Base-by-base conservation (phyloP, 92 coral and sea anemone genomes). In the Parazoanthus darwini region DNA sequence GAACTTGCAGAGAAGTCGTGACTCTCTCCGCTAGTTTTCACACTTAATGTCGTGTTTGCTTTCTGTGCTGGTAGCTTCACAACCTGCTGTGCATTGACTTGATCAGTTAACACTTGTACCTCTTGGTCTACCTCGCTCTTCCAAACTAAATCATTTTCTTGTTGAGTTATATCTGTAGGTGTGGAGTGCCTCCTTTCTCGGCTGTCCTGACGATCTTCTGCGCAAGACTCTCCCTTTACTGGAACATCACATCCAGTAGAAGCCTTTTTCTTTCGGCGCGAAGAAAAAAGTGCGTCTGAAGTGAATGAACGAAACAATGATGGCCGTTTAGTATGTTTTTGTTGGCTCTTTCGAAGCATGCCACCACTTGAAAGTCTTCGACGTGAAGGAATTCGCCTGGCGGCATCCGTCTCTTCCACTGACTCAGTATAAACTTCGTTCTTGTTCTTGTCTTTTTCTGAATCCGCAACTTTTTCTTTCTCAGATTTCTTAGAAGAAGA, bases 361-460 rank as follows among this genome's bases (percentile, higher is more conserved):
- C 87, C 87, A 22, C 87, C 87, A 26, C 87, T 71, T 22, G 87
- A 84, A 10, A 84, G 87, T 65, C 79, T 46, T 68, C 68, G 70
- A 1, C 87, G 86, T 82, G 86, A 82, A 58, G 86, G 86, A 67
- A n/a, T 43, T 68, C 18, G 87, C 43, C 46, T 48, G 43, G 78
- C 20, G 33, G 29, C 16, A 43, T 25, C 72, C 38, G 75, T 25
- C 43, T 71, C 87, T 8, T 74, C 77, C 35, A 44, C 79, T 20
- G 44, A 50, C 42, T 37, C 33, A 7, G 18, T 81, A 20, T 80
- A n/a, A 80, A 68, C 44, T 43, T 68, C 51, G 77, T n/a, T 29
- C 39, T 43, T 44, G 20, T n/a, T 36, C 42, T 67, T 82, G 38
- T 33, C 77, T 71, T 84, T 74, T 46, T 14, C 44, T 84, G 79